Base-by-base conservation (phyloP, 2,888 invertebrate species). In the Lepidochrysops patricia region DNA sequence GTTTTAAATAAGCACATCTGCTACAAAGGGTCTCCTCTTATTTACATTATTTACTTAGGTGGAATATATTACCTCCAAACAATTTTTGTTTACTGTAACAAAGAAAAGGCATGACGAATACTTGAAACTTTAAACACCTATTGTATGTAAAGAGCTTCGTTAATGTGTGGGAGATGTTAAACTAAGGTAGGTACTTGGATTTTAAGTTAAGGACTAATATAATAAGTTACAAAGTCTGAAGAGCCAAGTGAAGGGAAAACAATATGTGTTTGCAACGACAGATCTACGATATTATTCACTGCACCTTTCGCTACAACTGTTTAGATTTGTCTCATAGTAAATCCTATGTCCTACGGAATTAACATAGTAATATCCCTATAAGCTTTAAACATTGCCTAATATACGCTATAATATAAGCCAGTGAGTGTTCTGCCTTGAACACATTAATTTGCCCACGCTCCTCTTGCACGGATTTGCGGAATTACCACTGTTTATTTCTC, bases 401-500 rank as follows among this genome's bases (percentile, higher is more conserved):
- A 78, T 76, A 76, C 75, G 74, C 69, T 71, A 67, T 68, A 70
- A 72, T 68, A 72, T 79, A 80, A 82, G 79, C 80, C 80, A 70
- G 63, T 66, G 74, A 79, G 80, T 54, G 48, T 23, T 70, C 66
- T 69, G 69, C 72, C 67, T 72, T 71, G 71, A 72, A 72, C 77
- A 76, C 80, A 78, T 81, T 80, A 81, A 82, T 81, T 77, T 79
- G 71, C 73, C 74, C 74, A 69, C 71, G 70, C 71, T 70, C 69
- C 72, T 77, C 73, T 72, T 70, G 74, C 76, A 70, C 72, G 81
- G 82, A 81, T 82, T 80, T 80, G 76, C 77, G 74, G 77, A 74
- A 79, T 79, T 79, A 79, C 78, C 76, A 77, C 79, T 82, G 82
- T 83, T 82, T 82, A 82, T 80, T 76, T 73, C 70, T 67, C 68